Conservation (phyloP, 2,113 vertebrate species). For the Tautogolabrus adspersus region DNA sequence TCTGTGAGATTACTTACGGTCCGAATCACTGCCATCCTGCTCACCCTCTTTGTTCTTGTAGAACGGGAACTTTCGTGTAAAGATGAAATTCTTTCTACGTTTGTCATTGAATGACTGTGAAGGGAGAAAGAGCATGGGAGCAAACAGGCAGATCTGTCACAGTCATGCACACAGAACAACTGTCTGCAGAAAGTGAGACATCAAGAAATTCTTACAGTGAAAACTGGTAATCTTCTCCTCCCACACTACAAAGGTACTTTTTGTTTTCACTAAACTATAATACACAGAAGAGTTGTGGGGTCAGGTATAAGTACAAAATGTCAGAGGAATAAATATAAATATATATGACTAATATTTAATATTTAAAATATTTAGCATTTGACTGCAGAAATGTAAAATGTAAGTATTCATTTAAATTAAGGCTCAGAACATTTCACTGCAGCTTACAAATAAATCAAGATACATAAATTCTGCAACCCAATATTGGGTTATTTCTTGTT, state of each 20-base stretch:
- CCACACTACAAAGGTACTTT: neutral
- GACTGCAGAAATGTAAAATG: no score
- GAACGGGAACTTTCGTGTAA: constrained; percentile 99
- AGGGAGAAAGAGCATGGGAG: constrained; percentile 95
- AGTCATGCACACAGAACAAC: constrained; percentile 96
- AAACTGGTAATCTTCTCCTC: neutral
- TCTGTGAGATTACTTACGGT: constrained; percentile 94
- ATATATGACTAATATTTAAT: no score
- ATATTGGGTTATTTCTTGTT: no score
- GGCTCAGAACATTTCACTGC: no score
- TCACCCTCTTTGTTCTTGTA: constrained; percentile 99
- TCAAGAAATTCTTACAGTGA: constrained; percentile 46
- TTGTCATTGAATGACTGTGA: constrained; percentile 99
- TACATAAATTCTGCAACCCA: no score
- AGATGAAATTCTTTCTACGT: constrained; percentile 99
- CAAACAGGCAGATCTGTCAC: constrained; percentile 95
- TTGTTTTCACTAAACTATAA: neutral
- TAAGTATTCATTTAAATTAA: no score
- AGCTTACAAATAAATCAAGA: no score
- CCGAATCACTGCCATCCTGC: constrained; percentile 96
- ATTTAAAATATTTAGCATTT: no score
- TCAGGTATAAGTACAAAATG: no score
- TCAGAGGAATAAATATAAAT: no score
- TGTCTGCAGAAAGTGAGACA: constrained; percentile 84
- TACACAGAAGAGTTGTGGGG: no score